Evolutionary conservation across 2,888 invertebrate species (phyloP), one percentile per base, ranked within the genome.

Genomic region (Isoperla grammatica): DNA sequence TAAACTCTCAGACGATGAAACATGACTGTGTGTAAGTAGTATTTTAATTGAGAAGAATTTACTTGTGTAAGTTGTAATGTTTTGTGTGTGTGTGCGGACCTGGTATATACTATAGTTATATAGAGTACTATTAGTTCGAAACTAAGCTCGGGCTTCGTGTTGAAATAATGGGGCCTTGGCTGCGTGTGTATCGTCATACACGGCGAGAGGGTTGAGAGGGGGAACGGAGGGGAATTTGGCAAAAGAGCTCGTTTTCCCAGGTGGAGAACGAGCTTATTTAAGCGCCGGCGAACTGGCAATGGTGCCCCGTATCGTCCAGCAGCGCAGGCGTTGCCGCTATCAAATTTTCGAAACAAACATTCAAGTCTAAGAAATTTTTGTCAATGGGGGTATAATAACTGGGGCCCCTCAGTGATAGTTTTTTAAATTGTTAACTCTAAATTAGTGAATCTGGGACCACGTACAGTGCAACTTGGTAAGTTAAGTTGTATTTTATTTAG

Each of bases 231-330:
- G 59, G 56, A 37, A 46, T 50, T 61, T 61, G 61, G 61, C 61
- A 61, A 39, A 39, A 15, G 48, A 57, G 55, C 57, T 43, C 40
- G 40, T 56, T 40, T 42, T 48, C 56, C 68, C 68, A 68, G 68
- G 72, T 76, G 76, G 75, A 78, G 76, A 79, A 77, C 56, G 76
- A 77, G 76, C 76, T 80, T 81, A 81, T 80, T 81, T 80, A 81
- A 80, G 76, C 74, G 72, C 75, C 73, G 74, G 73, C 76, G 73
- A 71, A 72, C 70, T 72, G 70, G 60, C 49, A 60, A 61, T 61
- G 63, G 63, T 73, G 80, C 78, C 72, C 79, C 80, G 80, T 80
- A 77, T 77, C 77, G 73, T 78, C 76, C 75, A 75, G 75, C 75
- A 78, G 75, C 76, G 75, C 75, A 75, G 74, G 74, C 73, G 73